phyloP scores from a whole-genome alignment of 1,140 invertebrate species.

The Zaprionus africanus region DNA sequence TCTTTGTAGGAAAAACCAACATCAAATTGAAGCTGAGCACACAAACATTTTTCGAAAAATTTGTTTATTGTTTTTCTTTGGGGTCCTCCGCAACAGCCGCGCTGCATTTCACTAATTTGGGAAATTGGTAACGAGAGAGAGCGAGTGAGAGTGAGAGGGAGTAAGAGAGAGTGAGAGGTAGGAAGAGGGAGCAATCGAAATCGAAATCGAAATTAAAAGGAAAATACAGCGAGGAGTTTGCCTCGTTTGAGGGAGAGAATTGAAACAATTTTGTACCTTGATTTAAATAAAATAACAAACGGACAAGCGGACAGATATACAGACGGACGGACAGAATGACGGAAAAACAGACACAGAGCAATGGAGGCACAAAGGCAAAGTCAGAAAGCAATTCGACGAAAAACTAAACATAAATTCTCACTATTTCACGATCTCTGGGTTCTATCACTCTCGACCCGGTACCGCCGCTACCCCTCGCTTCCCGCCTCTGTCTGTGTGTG shows the following conservation, averaged over 20 bases:
- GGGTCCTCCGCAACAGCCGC: conserved; percentile 48
- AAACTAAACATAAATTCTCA: conserved; percentile 72
- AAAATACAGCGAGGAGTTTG: conserved; percentile 15
- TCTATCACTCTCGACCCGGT: conserved; percentile 21
- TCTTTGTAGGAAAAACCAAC: conserved; percentile 31
- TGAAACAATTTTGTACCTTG: conserved; percentile 74
- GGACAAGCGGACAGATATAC: conserved; percentile 16
- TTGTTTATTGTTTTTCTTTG: conserved; percentile 78
- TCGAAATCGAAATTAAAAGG: conserved; percentile 33
- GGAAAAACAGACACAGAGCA: not conserved
- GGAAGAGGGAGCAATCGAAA: conserved; percentile 31
- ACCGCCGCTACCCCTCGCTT: too few species aligned
- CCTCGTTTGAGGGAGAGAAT: conserved; percentile 40
- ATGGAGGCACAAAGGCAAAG: not conserved
- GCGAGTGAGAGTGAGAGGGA: conserved; percentile 27
- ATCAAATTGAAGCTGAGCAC: conserved; percentile 60
- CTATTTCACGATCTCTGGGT: conserved; percentile 22
- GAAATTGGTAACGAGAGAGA: conserved; percentile 23
- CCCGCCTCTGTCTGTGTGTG: conserved; percentile 20
- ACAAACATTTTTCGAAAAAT: conserved; percentile 64
- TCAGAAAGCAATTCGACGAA: conserved; percentile 54
- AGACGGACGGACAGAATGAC: conserved; percentile 15
- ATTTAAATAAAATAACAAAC: conserved; percentile 76
- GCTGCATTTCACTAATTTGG: conserved; percentile 50
- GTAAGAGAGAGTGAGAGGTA: conserved; percentile 34